Evolutionary conservation across 2,113 vertebrate genomes (phyloP), one percentile per base, ranked within the genome.

Genomic region (Mobula hypostoma): DNA sequence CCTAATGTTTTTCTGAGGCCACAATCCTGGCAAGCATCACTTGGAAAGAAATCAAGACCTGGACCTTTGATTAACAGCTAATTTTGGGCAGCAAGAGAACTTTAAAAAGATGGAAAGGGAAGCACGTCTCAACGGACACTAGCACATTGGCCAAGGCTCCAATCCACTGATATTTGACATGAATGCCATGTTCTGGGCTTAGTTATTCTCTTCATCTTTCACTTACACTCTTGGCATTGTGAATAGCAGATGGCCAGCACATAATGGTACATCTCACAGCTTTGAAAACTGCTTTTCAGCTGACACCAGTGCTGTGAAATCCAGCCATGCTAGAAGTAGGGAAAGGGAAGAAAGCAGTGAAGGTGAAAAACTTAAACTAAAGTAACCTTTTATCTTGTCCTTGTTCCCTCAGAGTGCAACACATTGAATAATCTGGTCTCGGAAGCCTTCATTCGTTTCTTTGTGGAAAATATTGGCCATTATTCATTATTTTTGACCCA

Each of bases 391-490:
- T 72, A 48, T 48, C 70, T 93, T 32, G 2, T 12, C 5, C 94
- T n/a, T 91, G 94, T 24, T 56, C 95, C 94, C 96, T 94, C 97
- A 99, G 99, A 99, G 96, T 98, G 97, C 95, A 98, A 98, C 97
- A 98, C 97, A 79, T 96, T 99, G 95, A 99, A 98, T 95, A 98
- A 97, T 95, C 97, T 99, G 95, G 99, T 99, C 95, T 99, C 99
- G 0, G 99, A 99, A 96, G 98, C 99, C 95, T 99, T 99, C 95
- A 99, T 99, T 95, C 98, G 99, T 94, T 99, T 99, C 97, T 99
- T 99, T 95, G 97, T 99, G 97, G 99, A 99, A 96, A 98, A 98
- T 36, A 96, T 99, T 17, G 99, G 99, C 94, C 99, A 99, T 96
- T 99, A 99, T 95, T 99, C 98, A 94, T 97, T 99, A 95, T 99